Evolutionary conservation across 2,888 invertebrate genomes (phyloP), one percentile per base, ranked within the genome.

Genomic region (Oligia fasciuncula): DNA sequence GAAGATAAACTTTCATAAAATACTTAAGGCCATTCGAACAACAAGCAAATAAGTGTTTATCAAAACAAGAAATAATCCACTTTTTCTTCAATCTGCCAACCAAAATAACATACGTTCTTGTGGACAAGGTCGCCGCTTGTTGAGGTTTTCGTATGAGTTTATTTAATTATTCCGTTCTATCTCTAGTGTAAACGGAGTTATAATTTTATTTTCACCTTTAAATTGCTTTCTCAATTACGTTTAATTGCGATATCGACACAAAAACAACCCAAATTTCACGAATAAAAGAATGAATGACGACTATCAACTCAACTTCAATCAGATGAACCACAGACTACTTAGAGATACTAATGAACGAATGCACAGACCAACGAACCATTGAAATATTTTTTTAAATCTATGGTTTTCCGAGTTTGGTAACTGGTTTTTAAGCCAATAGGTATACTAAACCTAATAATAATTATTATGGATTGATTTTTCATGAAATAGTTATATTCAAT

Each of bases 231-330:
- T 85, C 80, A 88, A 90, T 88, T 89, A 89, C 73, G 80, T 84
- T 84, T 86, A 89, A 77, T 90, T 82, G 84, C 84, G 85, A 29
- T 79, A 86, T 85, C 90, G 88, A 92, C 93, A 95, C 93, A 94
- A 95, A 95, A 95, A 95, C 95, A 95, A 95, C 92, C 91, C 93
- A 93, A 93, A 93, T 93, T 90, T 91, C 92, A 92, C 88, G 90
- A 94, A 93, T 93, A 92, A 92, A 14, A 75, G 78, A 87, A 80
- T 80, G 85, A 88, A 83, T 81, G 86, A 88, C 69, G 76, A 54
- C 60, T 73, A 75, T 68, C 66, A 23, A 68, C 17, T 68, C 66
- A 23, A 68, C 17, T 80, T 82, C 85, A 81, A 0, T 69, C 84
- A 84, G 73, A 46, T 65, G 81, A 85, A 29, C 29, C 29, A 29